These are phyloP conservation scores for Lutra lutra DNA, from an alignment of 2,797 vertebrate genomes.

Conservation along the genomic window DNA sequence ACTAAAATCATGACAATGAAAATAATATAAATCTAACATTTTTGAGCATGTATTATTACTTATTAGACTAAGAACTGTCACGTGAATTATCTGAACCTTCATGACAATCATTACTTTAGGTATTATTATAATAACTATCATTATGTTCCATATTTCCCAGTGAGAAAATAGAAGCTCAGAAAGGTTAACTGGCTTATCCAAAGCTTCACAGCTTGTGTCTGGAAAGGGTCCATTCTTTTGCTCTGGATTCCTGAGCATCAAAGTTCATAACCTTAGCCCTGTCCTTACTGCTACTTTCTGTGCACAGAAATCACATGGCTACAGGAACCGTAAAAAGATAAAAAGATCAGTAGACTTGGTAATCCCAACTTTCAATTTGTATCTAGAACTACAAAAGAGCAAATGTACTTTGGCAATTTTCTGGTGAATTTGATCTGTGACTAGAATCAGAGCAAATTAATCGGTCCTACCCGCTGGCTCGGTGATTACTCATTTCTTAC, in stretches of 20 bases:
- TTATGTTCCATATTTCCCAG: not conserved
- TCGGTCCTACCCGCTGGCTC: not conserved
- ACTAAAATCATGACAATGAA: not conserved
- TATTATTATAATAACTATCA: not conserved
- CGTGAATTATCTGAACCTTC: not conserved
- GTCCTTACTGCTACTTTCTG: not conserved
- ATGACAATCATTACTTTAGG: not conserved
- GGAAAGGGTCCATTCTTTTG: not conserved
- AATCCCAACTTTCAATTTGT: slow-evolving; percentile 17
- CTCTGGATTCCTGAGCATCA: not conserved
- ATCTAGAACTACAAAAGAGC: not conserved
- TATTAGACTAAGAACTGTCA: not conserved
- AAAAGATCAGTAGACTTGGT: not conserved
- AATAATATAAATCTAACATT: not conserved
- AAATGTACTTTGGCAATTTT: slow-evolving; percentile 14
- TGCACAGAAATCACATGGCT: not conserved
- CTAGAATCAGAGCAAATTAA: not conserved
- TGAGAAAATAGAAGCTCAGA: slow-evolving; percentile 47
- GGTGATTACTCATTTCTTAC: not conserved
- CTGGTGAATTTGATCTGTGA: not conserved
- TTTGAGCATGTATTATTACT: not conserved
- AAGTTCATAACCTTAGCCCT: not conserved
- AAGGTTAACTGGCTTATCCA: not conserved
- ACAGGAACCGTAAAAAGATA: not conserved
- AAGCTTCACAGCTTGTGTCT: not conserved